phyloP scores from a whole-genome alignment of 2,797 vertebrate species.

The Anabacerthia variegaticeps region DNA sequence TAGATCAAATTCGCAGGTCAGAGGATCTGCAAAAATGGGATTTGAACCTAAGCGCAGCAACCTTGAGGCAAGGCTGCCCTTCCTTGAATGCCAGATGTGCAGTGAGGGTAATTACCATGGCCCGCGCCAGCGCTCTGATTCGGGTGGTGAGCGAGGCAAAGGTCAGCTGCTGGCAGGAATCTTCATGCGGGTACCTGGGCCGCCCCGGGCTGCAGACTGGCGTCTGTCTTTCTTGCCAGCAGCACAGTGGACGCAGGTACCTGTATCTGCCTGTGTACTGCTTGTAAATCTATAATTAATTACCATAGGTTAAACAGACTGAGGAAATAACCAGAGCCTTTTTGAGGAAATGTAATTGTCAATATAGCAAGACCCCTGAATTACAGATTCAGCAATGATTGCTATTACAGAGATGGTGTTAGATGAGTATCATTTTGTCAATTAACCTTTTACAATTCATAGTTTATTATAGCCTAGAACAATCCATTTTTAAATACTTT shows the following conservation, averaged over 20 bases:
- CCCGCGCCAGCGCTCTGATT: accelerated
- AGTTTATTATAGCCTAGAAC: slow-evolving; percentile 70
- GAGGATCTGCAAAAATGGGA: slow-evolving; percentile 19
- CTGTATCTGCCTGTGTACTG: not conserved
- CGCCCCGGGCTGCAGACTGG: not conserved
- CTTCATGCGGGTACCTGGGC: not conserved
- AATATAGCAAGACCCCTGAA: slow-evolving; percentile 56
- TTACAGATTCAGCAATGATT: slow-evolving; percentile 52
- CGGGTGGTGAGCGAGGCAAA: not conserved
- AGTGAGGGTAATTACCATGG: not conserved
- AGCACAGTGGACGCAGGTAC: not conserved
- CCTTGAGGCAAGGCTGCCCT: slow-evolving; percentile 29
- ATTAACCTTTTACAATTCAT: slow-evolving; percentile 76
- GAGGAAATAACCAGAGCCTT: slow-evolving; percentile 38
- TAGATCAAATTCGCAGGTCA: slow-evolving; percentile 16
- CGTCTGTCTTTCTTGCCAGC: not conserved
- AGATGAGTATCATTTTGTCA: slow-evolving; percentile 77
- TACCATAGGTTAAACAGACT: slow-evolving; percentile 19
- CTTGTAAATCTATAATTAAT: slow-evolving; percentile 46
- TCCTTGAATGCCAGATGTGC: slow-evolving; percentile 17
- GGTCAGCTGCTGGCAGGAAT: not conserved
- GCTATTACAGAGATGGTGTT: slow-evolving; percentile 30
- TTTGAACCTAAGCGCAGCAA: not conserved
- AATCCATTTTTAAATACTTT: slow-evolving; percentile 66
- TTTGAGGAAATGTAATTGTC: slow-evolving; percentile 65